Base-by-base conservation (phyloP, 2,113 vertebrate species). In the Heliornis fulica region DNA sequence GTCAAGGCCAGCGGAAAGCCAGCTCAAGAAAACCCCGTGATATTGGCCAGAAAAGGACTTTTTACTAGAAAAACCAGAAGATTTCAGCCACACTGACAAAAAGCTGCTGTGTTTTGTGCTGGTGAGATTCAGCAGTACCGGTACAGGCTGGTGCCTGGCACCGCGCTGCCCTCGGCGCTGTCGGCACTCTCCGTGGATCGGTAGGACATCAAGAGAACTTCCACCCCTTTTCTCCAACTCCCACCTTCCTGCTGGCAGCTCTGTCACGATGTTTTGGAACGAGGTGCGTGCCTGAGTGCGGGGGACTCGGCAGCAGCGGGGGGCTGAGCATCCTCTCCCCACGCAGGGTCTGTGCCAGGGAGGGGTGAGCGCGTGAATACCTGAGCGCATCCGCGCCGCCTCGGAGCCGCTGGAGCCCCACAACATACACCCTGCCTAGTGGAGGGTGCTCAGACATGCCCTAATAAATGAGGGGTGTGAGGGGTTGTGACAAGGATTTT, bases 201-300 rank as follows among this genome's bases (percentile, higher is more conserved):
- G n/a, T n/a, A n/a, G n/a, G n/a, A n/a, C n/a, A n/a, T n/a, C n/a
- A n/a, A n/a, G n/a, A n/a, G 28, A 71, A 4, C 31, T 64, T 45
- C 63, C 51, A 38, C 65, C 56, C 48, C 10, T 13, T 61, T 43
- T 45, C 11, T 34, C 64, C 36, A 14, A 2, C 22, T 46, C 10
- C 6, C 31, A 0, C 9, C 38, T 4, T 18, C 17, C 54, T 36
- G 21, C 90, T 46, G 2, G 21, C 61, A 32, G 9, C 46, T 63
- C 50, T 15, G 28, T 2, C 13, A 1, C 0, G 13, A 3, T 22
- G 2, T 2, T 83, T 82, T 10, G 77, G 75, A 1, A 2, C 65
- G 2, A 10, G 78, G 32, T 4, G 8, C 8, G 2, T 0, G 41
- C 20, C 2, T 4, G 63, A 34, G 0, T 61, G 25, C 15, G 5